A percentile compares a stretch with the other conserved stretches of the same genome.
Conservation (phyloP, 2,888 invertebrate genomes). For the Drosophila neonasuta region DNA sequence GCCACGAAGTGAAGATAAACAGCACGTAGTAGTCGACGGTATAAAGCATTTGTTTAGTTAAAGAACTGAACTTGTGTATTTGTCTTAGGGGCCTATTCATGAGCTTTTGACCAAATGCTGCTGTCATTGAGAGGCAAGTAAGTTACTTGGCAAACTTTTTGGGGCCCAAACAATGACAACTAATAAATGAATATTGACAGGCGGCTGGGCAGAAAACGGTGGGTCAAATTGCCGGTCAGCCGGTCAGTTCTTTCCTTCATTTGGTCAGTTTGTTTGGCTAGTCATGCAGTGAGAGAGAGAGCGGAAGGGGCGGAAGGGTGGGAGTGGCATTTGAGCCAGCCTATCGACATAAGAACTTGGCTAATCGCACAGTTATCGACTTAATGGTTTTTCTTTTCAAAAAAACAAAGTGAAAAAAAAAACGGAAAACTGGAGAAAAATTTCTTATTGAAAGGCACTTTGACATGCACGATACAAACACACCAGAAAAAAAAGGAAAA, state of each 20-base stretch:
- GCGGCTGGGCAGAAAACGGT: slow-evolving; percentile 32
- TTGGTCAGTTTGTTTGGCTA: slow-evolving; percentile 25
- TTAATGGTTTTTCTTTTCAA: slow-evolving; percentile 71
- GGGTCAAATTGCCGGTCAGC: slow-evolving; percentile 38
- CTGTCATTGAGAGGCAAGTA: slow-evolving; percentile 16
- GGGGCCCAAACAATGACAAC: slow-evolving; percentile 55
- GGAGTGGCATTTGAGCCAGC: slow-evolving; percentile 17
- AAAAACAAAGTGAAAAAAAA: slow-evolving; percentile 25
- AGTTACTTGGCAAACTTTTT: slow-evolving; percentile 48
- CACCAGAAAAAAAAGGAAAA: slow-evolving; percentile 15
- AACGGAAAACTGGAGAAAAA: slow-evolving; percentile 41
- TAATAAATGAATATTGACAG: slow-evolving; percentile 77
- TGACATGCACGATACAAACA: slow-evolving; percentile 62
- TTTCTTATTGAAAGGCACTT: slow-evolving; percentile 67
- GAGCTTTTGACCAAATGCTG: slow-evolving; percentile 32
- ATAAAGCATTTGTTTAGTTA: slow-evolving; percentile 20
- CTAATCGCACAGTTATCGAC: slow-evolving; percentile 76
- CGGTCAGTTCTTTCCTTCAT: background rate
- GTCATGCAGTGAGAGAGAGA: slow-evolving; percentile 33
- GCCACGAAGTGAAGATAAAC: background rate
- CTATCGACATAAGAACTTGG: slow-evolving; percentile 72
- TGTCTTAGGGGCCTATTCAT: slow-evolving; percentile 6
- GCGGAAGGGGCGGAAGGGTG: too few relatives aligned
- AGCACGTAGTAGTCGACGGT: background rate
- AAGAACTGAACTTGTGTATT: slow-evolving; percentile 19